A percentile compares a stretch with the other conserved stretches of the same genome.
These are phyloP conservation scores for Osmerus eperlanus DNA, from an alignment of 2,113 vertebrate species.

Conservation along the genomic window DNA sequence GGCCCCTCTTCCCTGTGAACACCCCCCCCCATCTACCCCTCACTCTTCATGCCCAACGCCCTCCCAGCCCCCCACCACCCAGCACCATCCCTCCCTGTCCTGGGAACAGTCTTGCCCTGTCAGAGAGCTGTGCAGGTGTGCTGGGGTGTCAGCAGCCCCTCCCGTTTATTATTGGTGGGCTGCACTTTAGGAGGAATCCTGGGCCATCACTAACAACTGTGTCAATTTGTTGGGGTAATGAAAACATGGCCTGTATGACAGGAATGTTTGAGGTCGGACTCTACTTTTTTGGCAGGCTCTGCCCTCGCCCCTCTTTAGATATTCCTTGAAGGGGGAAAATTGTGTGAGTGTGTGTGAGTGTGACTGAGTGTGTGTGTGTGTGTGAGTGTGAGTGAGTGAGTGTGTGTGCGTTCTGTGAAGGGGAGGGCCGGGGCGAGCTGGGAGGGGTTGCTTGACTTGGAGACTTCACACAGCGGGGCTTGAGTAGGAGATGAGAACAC, in stretches of 20 bases:
- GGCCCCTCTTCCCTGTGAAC: not conserved
- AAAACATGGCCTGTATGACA: constrained; percentile 76
- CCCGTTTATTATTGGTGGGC: constrained; percentile 80
- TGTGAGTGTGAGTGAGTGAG: constrained; percentile 10
- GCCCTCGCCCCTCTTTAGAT: constrained; percentile 65
- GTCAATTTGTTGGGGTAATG: constrained; percentile 81
- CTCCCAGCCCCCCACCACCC: constrained; percentile 1
- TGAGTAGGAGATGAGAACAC: constrained; percentile 60
- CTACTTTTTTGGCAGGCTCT: constrained; percentile 63
- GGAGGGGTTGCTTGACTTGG: constrained; percentile 74
- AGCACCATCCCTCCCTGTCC: not conserved
- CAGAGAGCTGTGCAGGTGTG: constrained; percentile 79
- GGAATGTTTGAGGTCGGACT: constrained; percentile 69
- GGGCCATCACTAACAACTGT: constrained; percentile 78
- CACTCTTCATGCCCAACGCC: constrained; percentile 9
- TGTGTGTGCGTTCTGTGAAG: constrained; percentile 24
- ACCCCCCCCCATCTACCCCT: constrained; percentile 10
- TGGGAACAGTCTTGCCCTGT: constrained; percentile 79
- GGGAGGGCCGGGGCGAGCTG: constrained; percentile 21
- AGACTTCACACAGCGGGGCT: constrained; percentile 70
- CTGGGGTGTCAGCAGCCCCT: constrained; percentile 71
- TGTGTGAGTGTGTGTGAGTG: not conserved
- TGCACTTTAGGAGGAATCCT: constrained; percentile 72
- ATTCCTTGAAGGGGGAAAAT: constrained; percentile 60
- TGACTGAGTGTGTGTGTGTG: not conserved